Evolutionary conservation across 2,113 vertebrate genomes (phyloP).

Genomic region (Sylvilagus bachmani): DNA sequence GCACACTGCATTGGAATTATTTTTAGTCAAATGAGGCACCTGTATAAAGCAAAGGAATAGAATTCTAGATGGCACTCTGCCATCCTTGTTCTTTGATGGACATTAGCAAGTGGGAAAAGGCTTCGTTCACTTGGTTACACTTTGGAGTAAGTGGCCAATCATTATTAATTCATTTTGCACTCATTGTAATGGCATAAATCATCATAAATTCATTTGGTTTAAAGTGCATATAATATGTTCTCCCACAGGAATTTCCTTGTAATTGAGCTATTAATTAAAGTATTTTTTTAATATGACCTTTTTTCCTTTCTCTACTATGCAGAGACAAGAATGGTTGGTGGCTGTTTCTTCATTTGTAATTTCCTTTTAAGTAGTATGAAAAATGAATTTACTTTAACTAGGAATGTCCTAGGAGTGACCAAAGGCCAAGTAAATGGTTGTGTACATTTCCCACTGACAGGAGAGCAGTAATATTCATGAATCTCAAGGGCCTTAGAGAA

Average conservation of each 20-base stretch:
- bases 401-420: neutral
- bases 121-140: conserved; percentile 82
- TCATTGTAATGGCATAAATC: conserved; percentile 85
- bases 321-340: conserved; percentile 3
- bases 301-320: conserved; percentile 57
- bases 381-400: neutral
- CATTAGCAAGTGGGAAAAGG: conserved; percentile 73
- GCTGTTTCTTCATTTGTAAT: conserved; percentile 21
- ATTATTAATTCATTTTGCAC: conserved; percentile 87
- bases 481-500: neutral
- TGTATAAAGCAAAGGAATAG: conserved; percentile 29
- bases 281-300: conserved; percentile 74
- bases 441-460: neutral
- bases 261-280: conserved; percentile 85
- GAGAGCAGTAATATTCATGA: neutral
- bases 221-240: conserved; percentile 84
- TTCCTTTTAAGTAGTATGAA: conserved; percentile 39
- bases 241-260: conserved; percentile 80
- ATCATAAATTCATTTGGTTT: conserved; percentile 83
- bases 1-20: neutral
- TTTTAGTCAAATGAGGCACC: conserved; percentile 53
- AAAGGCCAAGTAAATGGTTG: neutral
- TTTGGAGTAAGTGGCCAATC: conserved; percentile 84
- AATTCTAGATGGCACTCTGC: conserved; percentile 58
- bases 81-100: conserved; percentile 63